Conservation (phyloP, 2,113 vertebrate genomes). For the Pitta sordida region DNA sequence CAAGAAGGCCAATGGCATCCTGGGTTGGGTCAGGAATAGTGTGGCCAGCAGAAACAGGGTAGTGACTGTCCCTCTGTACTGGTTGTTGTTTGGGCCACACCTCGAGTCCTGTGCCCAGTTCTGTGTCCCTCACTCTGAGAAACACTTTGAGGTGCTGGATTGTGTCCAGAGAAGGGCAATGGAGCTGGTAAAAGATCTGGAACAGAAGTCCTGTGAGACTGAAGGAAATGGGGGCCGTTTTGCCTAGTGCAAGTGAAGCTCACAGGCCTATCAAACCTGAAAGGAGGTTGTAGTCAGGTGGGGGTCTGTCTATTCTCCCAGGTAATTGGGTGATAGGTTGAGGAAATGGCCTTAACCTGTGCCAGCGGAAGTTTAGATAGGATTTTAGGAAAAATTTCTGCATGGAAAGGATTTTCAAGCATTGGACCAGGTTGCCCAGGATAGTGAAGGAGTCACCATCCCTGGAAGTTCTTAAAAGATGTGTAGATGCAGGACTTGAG, state of each 20-base stretch:
- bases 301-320: background rate
- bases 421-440: background rate
- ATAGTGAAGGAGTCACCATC: background rate
- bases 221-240: background rate
- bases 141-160: background rate
- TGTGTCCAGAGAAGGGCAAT: fast-evolving
- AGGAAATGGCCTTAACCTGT: background rate
- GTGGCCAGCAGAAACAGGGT: background rate
- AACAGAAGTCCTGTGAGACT: background rate
- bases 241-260: background rate
- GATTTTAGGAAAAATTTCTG: background rate
- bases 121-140: background rate
- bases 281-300: fast-evolving
- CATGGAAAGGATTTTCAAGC: background rate
- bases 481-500: background rate
- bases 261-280: background rate
- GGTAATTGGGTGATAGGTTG: background rate
- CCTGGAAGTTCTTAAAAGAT: background rate
- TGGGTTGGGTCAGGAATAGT: background rate
- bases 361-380: background rate
- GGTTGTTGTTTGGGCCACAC: background rate
- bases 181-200: background rate
- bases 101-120: background rate
- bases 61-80: background rate
- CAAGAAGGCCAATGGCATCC: background rate